Evolutionary conservation across 23 tunicate genomes (phyloP), one percentile per base, ranked within the genome.

Genomic region (Trididemnum miniatum): DNA sequence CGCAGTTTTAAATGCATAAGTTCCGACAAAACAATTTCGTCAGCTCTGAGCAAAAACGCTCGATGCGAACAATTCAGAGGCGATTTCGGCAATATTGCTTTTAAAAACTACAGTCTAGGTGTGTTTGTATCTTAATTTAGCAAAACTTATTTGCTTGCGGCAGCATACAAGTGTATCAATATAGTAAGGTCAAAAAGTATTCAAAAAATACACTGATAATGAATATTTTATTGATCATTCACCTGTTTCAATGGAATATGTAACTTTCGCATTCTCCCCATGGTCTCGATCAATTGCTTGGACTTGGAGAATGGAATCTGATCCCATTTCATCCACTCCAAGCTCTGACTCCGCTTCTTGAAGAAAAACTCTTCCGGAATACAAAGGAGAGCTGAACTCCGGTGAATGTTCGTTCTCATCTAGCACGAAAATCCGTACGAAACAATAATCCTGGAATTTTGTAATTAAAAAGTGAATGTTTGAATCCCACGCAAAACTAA

Each of bases 331-430:
- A 35, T 80, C 82, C 7, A 72, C 52, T 30, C 91, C 91, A 1
- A 80, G 12, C 0, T 72, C 64, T 18, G 59, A n/a, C 31, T 76
- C 82, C 20, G 65, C 76, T 1, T 3, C 82, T 2, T 78, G 51
- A 0, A 54, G 27, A 26, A 40, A 25, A 30, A 81, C 81, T 31
- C 33, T 40, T 5, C 65, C 86, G 3, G 51, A 12, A 52, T 87
- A 87, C 12, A 24, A 34, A 0, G 76, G 30, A 18, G 91, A 40
- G 27, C 84, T 80, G 54, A 87, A 87, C 4, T 51, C 52, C 0
- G 91, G 91, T 22, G 91, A 51, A 65, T 72, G 82, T 36, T 87
- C 91, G 82, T 87, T 87, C 2, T 35, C 66, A 57, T 87, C 91
- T 2, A 32, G 24, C 1, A 87, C 73, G 18, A 67, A 39, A 27